Percentiles rank a stretch among this genome's conserved stretches.
Conservation (phyloP, 2,888 invertebrate genomes). For the Trilocha varians region DNA sequence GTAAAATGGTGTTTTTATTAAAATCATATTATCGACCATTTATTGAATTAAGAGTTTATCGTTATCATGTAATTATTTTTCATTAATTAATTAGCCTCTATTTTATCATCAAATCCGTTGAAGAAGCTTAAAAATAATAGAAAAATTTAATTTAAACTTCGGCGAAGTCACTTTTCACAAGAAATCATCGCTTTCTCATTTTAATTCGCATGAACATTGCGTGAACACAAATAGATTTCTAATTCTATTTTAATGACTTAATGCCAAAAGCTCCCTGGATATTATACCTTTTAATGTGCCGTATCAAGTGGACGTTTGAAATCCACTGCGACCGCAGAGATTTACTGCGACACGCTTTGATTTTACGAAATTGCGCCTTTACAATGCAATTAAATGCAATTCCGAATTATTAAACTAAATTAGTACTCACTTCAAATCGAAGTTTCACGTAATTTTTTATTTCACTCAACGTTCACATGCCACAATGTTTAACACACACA, state of each 20-base stretch:
- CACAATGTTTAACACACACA: no score
- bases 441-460: no score
- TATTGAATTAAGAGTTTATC: no score
- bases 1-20: no score
- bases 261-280: conserved; percentile 42
- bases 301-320: conserved; percentile 59
- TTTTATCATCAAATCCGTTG: no score
- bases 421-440: conserved; percentile 50
- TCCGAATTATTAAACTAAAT: conserved; percentile 19
- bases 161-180: no score
- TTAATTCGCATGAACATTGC: conserved; percentile 29
- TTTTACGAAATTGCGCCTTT: conserved; percentile 43
- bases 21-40: no score
- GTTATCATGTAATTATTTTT: no score
- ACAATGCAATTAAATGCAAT: conserved; percentile 39
- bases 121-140: no score
- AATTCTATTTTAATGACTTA: conserved; percentile 40
- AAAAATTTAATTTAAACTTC: no score
- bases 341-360: conserved; percentile 64
- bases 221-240: conserved; percentile 16
- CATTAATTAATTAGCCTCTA: no score
- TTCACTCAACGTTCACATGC: no score
- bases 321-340: conserved; percentile 52
- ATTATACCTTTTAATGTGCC: conserved; percentile 56
- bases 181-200: conserved; percentile 41